Evolutionary conservation across 1,140 invertebrate species (phyloP), one percentile per base, ranked within the genome.

Genomic region (Meteorus sp.): DNA sequence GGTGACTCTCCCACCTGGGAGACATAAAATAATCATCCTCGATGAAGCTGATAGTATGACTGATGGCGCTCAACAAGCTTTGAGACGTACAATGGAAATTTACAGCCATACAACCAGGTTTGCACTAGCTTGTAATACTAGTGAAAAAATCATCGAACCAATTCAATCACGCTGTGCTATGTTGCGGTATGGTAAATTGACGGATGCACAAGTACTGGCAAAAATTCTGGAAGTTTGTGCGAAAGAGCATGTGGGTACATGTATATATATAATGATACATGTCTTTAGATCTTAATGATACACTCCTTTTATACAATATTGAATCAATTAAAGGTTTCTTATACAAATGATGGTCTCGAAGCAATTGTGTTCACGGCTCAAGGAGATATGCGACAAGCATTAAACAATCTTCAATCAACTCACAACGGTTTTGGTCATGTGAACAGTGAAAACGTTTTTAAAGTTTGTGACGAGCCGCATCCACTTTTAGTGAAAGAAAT

Each of bases 21-120:
- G 90, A 41, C 98, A 99, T 74, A 99, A 99, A 80, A 97, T 99
- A 59, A 92, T 99, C 39, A 98, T 99, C 62, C 79, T 99, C 13
- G 98, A 99, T 82, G 98, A 99, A 83, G 98, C 97, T 0, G 98
- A 99, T 79, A 98, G 94, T 72, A 99, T 99, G 96, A 98, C 96
- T 1, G 95, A 97, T 71, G 95, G 94, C 5, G 96, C 97, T 1
- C 96, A 99, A 75, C 96, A 99, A 78, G 97, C 98, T 3, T 78
- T 99, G 25, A 84, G 98, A 11, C 84, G 97, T 69, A 99, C 96
- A 2, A 99, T 99, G 97, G 98, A 99, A 80, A 88, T 99, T 43
- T 99, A 97, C 78, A 97, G 94, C 47, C 90, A 89, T 72, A 99
- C 97, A 6, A 99, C 98, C 1, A 83, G 98, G 63, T 99, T 99